Evolutionary conservation across 37 sponge, comb jelly and placozoan genomes (phyloP).

Genomic region (Ianthella basta): DNA sequence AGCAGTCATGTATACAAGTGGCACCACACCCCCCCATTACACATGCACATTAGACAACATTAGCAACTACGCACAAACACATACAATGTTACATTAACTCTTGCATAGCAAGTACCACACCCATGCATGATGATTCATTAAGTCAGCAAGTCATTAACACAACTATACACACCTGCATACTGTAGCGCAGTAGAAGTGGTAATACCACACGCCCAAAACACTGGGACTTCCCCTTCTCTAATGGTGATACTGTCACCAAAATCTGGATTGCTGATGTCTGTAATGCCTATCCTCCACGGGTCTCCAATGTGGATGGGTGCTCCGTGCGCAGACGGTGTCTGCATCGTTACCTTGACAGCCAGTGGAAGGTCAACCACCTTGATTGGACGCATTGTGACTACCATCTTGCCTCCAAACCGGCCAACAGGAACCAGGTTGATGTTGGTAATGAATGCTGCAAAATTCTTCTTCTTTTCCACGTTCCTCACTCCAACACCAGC

Average conservation of each 20-base stretch:
- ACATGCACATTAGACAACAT: too few relatives aligned
- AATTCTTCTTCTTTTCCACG: slow-evolving; percentile 40
- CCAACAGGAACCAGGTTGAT: slow-evolving; percentile 54
- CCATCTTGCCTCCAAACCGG: slow-evolving; percentile 47
- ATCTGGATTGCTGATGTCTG: slow-evolving; percentile 36
- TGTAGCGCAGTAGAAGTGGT: slow-evolving; percentile 56
- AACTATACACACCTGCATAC: slow-evolving; percentile 48
- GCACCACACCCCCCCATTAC: too few relatives aligned
- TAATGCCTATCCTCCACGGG: slow-evolving; percentile 79
- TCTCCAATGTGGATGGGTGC: slow-evolving; percentile 93
- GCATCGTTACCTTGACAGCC: slow-evolving; percentile 45
- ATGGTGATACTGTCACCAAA: slow-evolving; percentile 45
- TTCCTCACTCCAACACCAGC: slow-evolving; percentile 59
- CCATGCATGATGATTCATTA: too few relatives aligned
- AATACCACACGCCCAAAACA: slow-evolving; percentile 97
- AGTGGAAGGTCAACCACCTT: slow-evolving; percentile 26
- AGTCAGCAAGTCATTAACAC: too few relatives aligned
- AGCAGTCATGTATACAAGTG: too few relatives aligned
- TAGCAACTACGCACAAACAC: too few relatives aligned
- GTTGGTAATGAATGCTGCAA: slow-evolving; percentile 75
- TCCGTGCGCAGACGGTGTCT: slow-evolving; percentile 68
- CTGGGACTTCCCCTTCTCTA: slow-evolving; percentile 71
- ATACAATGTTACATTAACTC: too few relatives aligned
- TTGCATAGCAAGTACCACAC: too few relatives aligned
- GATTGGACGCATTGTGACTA: slow-evolving; percentile 78